These are phyloP conservation scores for Lasioglossum villosulum DNA, from an alignment of 2,888 invertebrate genomes.

Conservation along the genomic window DNA sequence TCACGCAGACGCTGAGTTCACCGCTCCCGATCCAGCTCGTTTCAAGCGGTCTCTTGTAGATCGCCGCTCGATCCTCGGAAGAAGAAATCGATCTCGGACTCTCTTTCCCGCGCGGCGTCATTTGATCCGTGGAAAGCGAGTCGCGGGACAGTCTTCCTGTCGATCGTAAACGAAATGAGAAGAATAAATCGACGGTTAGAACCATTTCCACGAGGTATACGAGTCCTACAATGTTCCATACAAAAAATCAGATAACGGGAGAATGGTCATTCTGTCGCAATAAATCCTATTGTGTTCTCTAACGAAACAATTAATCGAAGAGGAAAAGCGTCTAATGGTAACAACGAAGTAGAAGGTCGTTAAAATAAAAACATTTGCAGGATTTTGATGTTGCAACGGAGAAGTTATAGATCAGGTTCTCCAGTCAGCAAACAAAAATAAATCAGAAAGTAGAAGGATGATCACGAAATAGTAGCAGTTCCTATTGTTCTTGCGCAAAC, in stretches of 20 bases:
- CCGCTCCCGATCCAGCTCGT: slow-evolving; percentile 20
- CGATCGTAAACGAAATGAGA: neutral
- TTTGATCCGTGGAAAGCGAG: slow-evolving; percentile 59
- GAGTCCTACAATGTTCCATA: neutral
- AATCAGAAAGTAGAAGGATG: neutral
- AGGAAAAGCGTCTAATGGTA: neutral
- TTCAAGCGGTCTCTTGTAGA: slow-evolving; percentile 4
- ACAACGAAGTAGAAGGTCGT: too few relatives aligned
- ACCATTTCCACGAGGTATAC: neutral
- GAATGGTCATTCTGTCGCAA: neutral
- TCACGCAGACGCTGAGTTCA: slow-evolving; percentile 28
- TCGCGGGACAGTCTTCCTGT: slow-evolving; percentile 7
- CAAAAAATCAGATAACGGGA: neutral
- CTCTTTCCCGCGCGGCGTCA: slow-evolving; percentile 41
- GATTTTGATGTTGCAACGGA: neutral
- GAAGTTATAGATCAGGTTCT: neutral
- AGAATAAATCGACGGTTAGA: neutral
- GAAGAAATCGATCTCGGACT: slow-evolving; percentile 61
- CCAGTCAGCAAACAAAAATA: neutral
- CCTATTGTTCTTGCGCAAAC: neutral
- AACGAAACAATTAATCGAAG: neutral
- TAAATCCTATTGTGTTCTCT: neutral
- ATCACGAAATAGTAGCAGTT: neutral
- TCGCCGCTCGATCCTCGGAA: slow-evolving; percentile 54
- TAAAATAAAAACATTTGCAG: too few relatives aligned